Conservation (phyloP, 2,888 invertebrate genomes). For the Chalcis sispes region DNA sequence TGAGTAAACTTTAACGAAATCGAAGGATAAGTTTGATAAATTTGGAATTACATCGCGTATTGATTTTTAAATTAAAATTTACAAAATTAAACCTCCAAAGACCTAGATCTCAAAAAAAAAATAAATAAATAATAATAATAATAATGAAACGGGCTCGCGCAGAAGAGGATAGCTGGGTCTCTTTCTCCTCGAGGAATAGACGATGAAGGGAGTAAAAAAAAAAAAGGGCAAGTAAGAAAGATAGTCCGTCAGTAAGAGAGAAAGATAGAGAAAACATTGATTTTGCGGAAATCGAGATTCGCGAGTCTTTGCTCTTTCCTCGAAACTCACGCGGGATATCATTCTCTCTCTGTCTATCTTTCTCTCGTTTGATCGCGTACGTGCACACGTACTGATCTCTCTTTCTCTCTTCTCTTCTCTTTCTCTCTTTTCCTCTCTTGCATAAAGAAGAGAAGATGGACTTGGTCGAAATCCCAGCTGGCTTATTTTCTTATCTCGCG, state of each 20-base stretch:
- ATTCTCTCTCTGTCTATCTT: too few relatives aligned
- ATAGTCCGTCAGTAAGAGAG: not conserved
- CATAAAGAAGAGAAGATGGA: slow-evolving; percentile 43
- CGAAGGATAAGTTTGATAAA: too few relatives aligned
- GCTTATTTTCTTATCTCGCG: slow-evolving; percentile 53
- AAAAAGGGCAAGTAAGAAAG: not conserved
- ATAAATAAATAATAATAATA: not conserved
- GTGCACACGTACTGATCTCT: not conserved
- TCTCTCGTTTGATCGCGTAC: slow-evolving; percentile 38
- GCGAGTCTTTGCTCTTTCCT: not conserved
- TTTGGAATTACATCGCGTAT: too few relatives aligned
- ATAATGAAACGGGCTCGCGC: not conserved
- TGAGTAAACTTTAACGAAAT: too few relatives aligned
- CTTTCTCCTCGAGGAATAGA: slow-evolving; percentile 6
- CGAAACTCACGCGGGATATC: slow-evolving; percentile 22
- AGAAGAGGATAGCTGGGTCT: not conserved
- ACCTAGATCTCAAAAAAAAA: not conserved
- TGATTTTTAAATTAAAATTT: too few relatives aligned
- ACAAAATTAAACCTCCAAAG: too few relatives aligned
- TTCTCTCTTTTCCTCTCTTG: slow-evolving; percentile 9
- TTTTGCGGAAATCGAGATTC: slow-evolving; percentile 47
- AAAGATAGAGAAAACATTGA: slow-evolving; percentile 44
- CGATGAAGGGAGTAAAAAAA: not conserved
- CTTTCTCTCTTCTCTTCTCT: not conserved
- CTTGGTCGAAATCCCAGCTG: slow-evolving; percentile 37